phyloP scores from a whole-genome alignment of 1,140 invertebrate genomes.

The Pachypeltis micranthus region DNA sequence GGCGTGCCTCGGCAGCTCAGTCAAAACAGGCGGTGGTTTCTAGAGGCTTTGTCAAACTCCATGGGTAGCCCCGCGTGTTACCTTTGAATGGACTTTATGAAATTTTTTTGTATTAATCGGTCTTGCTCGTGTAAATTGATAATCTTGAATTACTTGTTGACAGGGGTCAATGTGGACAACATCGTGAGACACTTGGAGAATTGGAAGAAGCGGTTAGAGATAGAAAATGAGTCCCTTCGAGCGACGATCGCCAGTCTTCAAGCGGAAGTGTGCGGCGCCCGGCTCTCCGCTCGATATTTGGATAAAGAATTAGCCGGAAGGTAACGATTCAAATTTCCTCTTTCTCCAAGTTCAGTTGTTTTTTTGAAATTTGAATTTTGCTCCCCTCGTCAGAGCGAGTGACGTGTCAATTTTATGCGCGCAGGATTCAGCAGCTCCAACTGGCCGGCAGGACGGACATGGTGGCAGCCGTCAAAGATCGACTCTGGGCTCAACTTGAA shows the following conservation, averaged over 20 bases:
- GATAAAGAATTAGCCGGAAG: conserved; percentile 74
- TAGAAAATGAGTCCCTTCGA: conserved; percentile 57
- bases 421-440: conserved; percentile 74
- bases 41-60: background rate
- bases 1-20: too few species aligned
- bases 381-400: too few species aligned
- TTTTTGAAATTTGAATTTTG: conserved; percentile 9
- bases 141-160: background rate
- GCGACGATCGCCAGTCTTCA: conserved; percentile 59
- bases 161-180: conserved; percentile 25
- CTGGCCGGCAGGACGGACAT: conserved; percentile 55
- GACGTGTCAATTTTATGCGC: too few species aligned
- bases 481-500: conserved; percentile 73
- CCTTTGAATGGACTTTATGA: background rate
- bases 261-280: conserved; percentile 69
- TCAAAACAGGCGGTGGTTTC: too few species aligned
- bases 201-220: conserved; percentile 32
- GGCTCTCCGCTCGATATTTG: conserved; percentile 71
- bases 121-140: background rate
- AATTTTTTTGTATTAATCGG: background rate
- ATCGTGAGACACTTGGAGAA: conserved; percentile 25
- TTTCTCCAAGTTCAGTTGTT: too few species aligned
- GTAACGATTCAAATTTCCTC: conserved; percentile 32
- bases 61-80: background rate
- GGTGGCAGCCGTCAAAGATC: conserved; percentile 60